Percentiles rank a stretch among this genome's conserved stretches.
Conservation (phyloP, 2,113 vertebrate species). For the Thalassarche chlororhynchos region DNA sequence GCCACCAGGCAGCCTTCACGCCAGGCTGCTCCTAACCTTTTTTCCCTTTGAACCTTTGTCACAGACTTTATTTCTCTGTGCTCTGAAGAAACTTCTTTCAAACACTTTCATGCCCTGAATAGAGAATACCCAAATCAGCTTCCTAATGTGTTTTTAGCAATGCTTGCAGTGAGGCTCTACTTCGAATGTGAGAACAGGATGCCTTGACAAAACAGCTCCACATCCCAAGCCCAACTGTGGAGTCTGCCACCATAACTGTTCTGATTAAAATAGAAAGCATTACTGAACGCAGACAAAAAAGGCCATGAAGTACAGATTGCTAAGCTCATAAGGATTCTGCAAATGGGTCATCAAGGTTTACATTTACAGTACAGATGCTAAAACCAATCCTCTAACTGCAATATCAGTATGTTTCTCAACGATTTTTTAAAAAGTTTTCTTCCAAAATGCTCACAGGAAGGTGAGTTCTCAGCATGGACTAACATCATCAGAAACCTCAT, state of each 20-base stretch:
- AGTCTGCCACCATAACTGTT: conserved; percentile 45
- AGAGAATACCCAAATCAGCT: not conserved
- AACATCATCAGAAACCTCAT: not conserved
- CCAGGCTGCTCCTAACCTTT: not conserved
- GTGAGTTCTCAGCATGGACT: not conserved
- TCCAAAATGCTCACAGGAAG: not conserved
- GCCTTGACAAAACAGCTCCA: not conserved
- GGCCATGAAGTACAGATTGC: not conserved
- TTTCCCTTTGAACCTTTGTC: not conserved
- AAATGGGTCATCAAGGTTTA: not conserved
- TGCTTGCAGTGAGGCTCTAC: not conserved
- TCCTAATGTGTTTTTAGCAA: conserved; percentile 5
- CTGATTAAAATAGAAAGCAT: conserved; percentile 33
- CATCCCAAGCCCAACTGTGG: not conserved
- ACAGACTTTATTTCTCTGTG: not conserved
- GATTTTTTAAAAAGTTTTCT: not conserved
- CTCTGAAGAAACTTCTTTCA: not conserved
- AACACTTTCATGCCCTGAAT: conserved; percentile 14
- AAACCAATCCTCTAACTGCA: not conserved
- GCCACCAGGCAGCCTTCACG: not conserved
- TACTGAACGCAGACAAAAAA: not conserved
- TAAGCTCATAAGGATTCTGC: not conserved
- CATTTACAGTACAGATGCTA: not conserved
- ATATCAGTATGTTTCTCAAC: not conserved
- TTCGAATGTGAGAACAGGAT: not conserved